These are phyloP conservation scores for Paedocypris micromegethes DNA, from an alignment of 2,797 vertebrate species.

Conservation along the genomic window DNA sequence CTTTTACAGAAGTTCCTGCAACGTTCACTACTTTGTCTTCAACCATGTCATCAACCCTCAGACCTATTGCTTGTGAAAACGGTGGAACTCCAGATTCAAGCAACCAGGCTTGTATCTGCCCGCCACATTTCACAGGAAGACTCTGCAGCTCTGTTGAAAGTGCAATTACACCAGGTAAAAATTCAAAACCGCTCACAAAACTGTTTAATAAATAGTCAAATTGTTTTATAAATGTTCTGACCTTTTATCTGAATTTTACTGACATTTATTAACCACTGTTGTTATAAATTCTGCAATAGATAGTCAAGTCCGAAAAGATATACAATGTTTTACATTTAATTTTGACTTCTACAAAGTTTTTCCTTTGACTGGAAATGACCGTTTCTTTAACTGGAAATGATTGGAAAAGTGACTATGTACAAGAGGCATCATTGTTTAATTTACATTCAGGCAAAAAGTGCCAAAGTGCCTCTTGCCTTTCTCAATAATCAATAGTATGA, in stretches of 20 bases:
- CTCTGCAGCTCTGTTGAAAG: neutral
- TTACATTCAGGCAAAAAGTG: no score
- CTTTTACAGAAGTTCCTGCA: no score
- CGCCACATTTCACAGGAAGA: conserved; percentile 6
- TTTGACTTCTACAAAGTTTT: no score
- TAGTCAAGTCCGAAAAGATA: neutral
- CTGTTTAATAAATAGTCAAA: neutral
- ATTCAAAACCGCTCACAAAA: neutral
- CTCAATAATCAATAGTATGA: no score
- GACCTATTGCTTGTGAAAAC: conserved; percentile 26
- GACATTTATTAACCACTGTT: no score
- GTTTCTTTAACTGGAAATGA: no score
- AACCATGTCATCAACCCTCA: neutral
- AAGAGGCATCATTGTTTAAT: no score
- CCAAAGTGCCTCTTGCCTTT: no score
- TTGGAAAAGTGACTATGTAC: no score
- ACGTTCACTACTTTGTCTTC: neutral
- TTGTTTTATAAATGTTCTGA: neutral
- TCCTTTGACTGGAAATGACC: no score
- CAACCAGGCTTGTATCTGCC: conserved; percentile 28
- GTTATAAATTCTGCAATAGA: neutral
- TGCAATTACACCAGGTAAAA: conserved; percentile 27
- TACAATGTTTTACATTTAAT: no score
- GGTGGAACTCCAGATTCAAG: conserved; percentile 34
- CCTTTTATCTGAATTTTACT: no score